phyloP scores from a whole-genome alignment of 2,797 vertebrate genomes.

The Anabacerthia variegaticeps region DNA sequence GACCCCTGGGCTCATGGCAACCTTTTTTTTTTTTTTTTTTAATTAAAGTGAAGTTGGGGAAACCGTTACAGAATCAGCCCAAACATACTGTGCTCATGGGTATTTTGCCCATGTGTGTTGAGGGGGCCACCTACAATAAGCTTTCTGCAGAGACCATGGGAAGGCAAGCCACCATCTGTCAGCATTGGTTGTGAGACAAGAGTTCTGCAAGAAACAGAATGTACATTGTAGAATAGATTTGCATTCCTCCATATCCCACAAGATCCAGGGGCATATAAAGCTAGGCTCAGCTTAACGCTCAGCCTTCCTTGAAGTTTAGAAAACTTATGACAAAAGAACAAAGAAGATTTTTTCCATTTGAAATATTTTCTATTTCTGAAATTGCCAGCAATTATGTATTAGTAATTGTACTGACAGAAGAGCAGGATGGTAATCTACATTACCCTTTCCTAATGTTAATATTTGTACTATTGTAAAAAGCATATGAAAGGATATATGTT shows the following conservation, averaged over 20 bases:
- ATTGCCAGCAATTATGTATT: background rate
- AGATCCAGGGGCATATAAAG: background rate
- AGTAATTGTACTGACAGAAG: background rate
- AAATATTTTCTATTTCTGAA: background rate
- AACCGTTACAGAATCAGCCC: background rate
- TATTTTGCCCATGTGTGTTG: background rate
- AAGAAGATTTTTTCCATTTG: background rate
- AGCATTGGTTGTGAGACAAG: background rate
- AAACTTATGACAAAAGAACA: background rate
- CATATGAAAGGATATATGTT: background rate
- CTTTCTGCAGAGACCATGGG: background rate
- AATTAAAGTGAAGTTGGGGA: background rate
- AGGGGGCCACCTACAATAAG: background rate
- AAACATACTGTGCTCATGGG: background rate
- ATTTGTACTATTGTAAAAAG: background rate
- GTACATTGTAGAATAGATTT: background rate
- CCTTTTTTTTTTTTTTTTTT: background rate
- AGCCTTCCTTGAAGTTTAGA: background rate
- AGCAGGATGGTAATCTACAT: background rate
- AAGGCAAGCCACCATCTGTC: background rate
- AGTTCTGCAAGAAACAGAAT: background rate
- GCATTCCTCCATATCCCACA: background rate
- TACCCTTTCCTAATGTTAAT: background rate
- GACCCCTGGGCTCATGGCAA: accelerated
- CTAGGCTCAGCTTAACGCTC: background rate